Evolutionary conservation across 2,113 vertebrate species (phyloP), one percentile per base, ranked within the genome.

Genomic region (Urocolius indicus): DNA sequence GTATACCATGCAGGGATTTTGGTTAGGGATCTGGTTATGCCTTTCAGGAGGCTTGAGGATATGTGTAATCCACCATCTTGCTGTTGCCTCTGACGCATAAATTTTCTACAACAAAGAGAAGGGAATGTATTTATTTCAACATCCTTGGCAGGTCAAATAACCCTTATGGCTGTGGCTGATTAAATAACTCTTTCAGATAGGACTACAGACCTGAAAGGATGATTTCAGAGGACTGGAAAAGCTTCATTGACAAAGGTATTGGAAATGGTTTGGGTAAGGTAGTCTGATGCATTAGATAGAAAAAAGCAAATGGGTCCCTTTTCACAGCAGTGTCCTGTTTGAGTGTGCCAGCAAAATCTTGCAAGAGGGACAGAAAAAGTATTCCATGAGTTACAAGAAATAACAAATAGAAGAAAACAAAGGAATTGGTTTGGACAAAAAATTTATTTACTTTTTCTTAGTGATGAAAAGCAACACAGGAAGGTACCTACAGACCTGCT

Each of bases 1-100:
- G 6, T 27, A 13, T 10, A 10, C 45, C 1, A 0, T 2, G 4
- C 0, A 20, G 46, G 29, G 51, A 27, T 63, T 79, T 71, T 29
- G 38, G 16, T 48, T 51, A 63, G 41, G 24, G 6, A 24, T 73
- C 55, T 32, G 41, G n/a, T 41, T 63, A 0, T 72, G 61, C 34
- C 36, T 71, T 34, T 1, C 21, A 29, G 49, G 36, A 62, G 20
- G 26, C 45, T 36, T 1, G 38, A 51, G 90, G 11, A 5, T 4
- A 21, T 0, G 0, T 32, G 29, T 38, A 48, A 80, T 80, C 29
- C 34, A 41, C 9, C 6, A 9, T 58, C 27, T 41, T 38, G 16
- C 22, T 9, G 10, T 29, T 36, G 13, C 55, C 32, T 58, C 59
- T 19, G 36, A 51, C 51, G 38, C 10, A 2, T 2, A 26, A 9